These are phyloP conservation scores for Enteromius mattozi DNA, from an alignment of 2,797 vertebrate species.

Conservation along the genomic window DNA sequence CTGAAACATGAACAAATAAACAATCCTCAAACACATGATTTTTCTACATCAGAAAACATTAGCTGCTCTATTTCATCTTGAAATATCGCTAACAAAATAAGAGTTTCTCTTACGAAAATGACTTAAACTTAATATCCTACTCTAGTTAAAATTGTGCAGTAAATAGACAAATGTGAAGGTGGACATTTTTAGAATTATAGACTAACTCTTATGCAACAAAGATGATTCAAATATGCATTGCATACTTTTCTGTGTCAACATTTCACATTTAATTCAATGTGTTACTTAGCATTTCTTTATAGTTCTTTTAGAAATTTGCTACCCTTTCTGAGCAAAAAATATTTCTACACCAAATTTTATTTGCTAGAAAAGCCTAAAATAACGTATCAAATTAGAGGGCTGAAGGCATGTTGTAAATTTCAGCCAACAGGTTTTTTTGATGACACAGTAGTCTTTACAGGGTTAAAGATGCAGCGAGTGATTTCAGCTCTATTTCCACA, in stretches of 20 bases:
- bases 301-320: too few species aligned
- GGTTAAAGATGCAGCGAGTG: not conserved
- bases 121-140: too few species aligned
- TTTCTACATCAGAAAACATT: not conserved
- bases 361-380: not conserved
- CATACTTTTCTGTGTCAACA: too few species aligned
- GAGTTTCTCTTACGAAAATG: too few species aligned
- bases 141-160: not conserved
- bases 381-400: not conserved
- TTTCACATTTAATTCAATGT: too few species aligned
- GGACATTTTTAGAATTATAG: not conserved
- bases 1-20: not conserved
- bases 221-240: too few species aligned
- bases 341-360: not conserved
- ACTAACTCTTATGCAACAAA: too few species aligned
- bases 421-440: not conserved
- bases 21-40: not conserved
- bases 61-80: not conserved
- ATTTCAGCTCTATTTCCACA: not conserved
- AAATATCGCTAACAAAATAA: not conserved
- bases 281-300: too few species aligned
- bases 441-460: not conserved
- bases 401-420: not conserved
- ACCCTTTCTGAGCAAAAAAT: too few species aligned
- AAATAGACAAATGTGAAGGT: not conserved